Base-by-base conservation (phyloP, 1,140 invertebrate genomes). In the Cydia pomonella region DNA sequence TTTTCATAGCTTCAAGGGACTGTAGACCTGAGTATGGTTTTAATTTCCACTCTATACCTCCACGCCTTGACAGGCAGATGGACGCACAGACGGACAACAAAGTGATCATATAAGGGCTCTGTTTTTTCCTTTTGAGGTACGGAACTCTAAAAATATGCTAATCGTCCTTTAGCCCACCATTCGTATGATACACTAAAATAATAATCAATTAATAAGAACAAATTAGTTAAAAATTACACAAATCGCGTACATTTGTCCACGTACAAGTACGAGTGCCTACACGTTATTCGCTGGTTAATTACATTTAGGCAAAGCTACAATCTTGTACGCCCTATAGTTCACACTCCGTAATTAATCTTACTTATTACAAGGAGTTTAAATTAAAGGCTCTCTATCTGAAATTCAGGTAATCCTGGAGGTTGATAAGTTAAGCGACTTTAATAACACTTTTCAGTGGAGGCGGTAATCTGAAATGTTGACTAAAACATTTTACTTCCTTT, bases 371-470 rank as follows among this genome's bases (percentile, higher is more conserved):
- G 18, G 18, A 23, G 53, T 62, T 62, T 62, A 62, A 25, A 62
- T 18, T 62, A 18, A 62, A 62, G 44, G 44, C 16, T 47, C 53
- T 62, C 7, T 18, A 21, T 21, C 53, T 62, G 21, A 62, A 62
- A 62, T 62, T 18, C 9, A 47, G n/a, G 53, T 62, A 62, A 62
- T 62, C 53, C 53, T 10, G 50, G 6, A 53, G 23, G 53, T n/a
- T 62, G 53, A 21, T 18, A 23, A 23, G 53, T 62, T 62, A 21
- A 62, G 53, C 53, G 10, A 62, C 6, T 18, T 21, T 62, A 18
- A 62, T 62, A 62, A 21, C 53, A 62, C 53, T 62, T 62, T 47
- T 62, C 53, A 21, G 53, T 21, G n/a, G 7, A 62, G 53, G 23
- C 53, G 23, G 53, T 62, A 62, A 62, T 62, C 21, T n/a, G 2